Evolutionary conservation across 2,888 invertebrate genomes (phyloP).

Genomic region (Zonitis immaculata): DNA sequence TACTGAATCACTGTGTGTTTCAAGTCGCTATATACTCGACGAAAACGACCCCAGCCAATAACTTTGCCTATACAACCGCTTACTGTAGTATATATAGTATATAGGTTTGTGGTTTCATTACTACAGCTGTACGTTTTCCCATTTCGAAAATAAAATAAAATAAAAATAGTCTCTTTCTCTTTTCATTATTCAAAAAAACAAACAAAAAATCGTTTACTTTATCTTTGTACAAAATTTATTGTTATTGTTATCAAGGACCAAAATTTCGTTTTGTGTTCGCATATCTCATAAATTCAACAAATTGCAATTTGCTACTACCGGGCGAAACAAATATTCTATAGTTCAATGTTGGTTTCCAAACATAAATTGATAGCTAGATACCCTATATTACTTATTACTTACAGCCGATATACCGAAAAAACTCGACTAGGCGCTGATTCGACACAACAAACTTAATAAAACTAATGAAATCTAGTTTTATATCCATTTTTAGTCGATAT

Average conservation of each 20-base stretch:
- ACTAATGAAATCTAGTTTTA: too few species aligned
- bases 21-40: conserved; percentile 9
- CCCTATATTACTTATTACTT: not conserved
- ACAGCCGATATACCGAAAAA: not conserved
- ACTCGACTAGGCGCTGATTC: not conserved
- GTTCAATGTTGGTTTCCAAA: conserved; percentile 1
- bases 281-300: conserved; percentile 4
- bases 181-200: too few species aligned
- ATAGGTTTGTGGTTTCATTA: conserved; percentile 19
- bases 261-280: conserved; percentile 2
- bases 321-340: not conserved
- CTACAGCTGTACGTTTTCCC: conserved; percentile 12
- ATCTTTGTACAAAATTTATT: too few species aligned
- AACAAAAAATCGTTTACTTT: not conserved
- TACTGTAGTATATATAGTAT: too few species aligned
- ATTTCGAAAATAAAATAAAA: not conserved
- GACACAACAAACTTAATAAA: too few species aligned
- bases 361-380: not conserved
- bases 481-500: too few species aligned
- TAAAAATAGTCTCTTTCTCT: too few species aligned
- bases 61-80: conserved; percentile 17
- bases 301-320: conserved; percentile 2
- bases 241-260: too few species aligned
- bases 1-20: conserved; percentile 16
- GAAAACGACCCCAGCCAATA: conserved; percentile 8